Evolutionary conservation across 2,888 invertebrate species (phyloP).

Genomic region (Himalopsyche tibetana): DNA sequence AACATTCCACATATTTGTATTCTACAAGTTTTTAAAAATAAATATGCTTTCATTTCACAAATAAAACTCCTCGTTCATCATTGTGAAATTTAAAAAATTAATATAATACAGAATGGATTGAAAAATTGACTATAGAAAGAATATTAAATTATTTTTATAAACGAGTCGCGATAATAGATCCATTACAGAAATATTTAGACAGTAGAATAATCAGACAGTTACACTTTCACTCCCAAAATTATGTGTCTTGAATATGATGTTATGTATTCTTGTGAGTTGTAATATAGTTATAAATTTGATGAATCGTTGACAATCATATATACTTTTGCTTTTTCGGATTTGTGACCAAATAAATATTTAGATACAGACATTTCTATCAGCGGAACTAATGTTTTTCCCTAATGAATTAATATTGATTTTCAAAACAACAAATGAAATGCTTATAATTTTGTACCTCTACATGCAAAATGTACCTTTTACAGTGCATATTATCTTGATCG

Average conservation of each 20-base stretch:
- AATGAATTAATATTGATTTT: neutral
- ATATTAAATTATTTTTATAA: too few species aligned
- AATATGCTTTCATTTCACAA: too few species aligned
- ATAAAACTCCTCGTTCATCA: too few species aligned
- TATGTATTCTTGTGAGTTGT: neutral
- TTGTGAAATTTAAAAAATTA: too few species aligned
- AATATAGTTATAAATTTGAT: neutral
- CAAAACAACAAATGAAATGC: neutral
- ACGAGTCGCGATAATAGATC: too few species aligned
- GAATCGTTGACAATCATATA: neutral
- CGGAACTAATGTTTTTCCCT: neutral
- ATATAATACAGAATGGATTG: too few species aligned
- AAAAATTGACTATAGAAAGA: too few species aligned
- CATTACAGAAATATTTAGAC: too few species aligned
- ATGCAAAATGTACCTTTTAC: slow-evolving; percentile 31
- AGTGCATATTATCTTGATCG: neutral
- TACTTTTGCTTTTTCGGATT: neutral
- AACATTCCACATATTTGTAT: too few species aligned
- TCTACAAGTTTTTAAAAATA: too few species aligned
- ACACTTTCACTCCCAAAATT: too few species aligned
- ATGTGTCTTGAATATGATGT: neutral
- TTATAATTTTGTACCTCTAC: neutral
- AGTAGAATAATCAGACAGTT: too few species aligned
- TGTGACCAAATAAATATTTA: neutral
- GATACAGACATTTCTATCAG: neutral